These are phyloP conservation scores for Corythornis cristatus DNA, from an alignment of 2,113 vertebrate genomes.

Conservation along the genomic window DNA sequence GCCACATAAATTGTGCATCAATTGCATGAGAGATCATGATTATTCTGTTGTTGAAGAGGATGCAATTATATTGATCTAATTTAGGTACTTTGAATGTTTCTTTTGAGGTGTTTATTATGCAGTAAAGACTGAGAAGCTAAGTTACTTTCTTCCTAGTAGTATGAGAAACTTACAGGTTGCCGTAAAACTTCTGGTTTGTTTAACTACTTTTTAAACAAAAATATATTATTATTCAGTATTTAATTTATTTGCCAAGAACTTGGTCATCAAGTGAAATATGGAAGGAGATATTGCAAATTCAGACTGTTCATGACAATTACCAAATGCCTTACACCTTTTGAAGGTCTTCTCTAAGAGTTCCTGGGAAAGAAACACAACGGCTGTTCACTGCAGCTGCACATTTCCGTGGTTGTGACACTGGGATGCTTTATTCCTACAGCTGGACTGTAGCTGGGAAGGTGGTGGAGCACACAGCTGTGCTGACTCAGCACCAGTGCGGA, in stretches of 20 bases:
- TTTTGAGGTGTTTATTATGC: not conserved
- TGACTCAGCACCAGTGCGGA: fast-evolving
- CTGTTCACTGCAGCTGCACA: fast-evolving
- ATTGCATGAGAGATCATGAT: not conserved
- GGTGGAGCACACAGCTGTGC: not conserved
- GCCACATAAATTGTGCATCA: not conserved
- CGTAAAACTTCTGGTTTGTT: not conserved
- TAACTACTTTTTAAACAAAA: not conserved
- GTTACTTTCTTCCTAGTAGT: not conserved
- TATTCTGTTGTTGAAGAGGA: not conserved
- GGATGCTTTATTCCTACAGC: fast-evolving
- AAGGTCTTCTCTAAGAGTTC: not conserved
- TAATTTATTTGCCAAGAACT: not conserved
- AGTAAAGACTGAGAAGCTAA: not conserved
- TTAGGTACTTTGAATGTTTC: not conserved
- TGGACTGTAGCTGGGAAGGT: not conserved
- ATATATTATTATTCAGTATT: not conserved
- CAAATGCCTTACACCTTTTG: not conserved
- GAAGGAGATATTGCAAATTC: not conserved
- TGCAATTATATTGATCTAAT: not conserved
- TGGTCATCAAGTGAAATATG: not conserved
- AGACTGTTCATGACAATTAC: not conserved
- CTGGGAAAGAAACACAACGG: not conserved
- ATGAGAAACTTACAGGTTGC: not conserved
- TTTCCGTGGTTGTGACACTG: not conserved